Percentiles rank a stretch among this genome's conserved stretches.
These are phyloP conservation scores for Alfaro cultratus DNA, from an alignment of 2,797 vertebrate genomes.

Conservation along the genomic window DNA sequence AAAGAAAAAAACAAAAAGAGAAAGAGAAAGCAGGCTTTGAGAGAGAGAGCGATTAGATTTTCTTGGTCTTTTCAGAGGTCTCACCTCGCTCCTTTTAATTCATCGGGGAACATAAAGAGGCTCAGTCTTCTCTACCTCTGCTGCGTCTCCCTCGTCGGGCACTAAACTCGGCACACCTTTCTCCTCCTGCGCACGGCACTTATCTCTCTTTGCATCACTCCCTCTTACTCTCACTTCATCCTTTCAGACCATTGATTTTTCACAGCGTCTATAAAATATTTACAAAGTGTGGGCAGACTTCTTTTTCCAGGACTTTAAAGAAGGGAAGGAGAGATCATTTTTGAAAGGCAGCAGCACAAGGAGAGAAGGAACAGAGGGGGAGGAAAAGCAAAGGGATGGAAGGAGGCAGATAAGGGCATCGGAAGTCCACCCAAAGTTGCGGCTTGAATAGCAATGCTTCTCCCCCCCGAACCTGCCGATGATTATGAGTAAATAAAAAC, in stretches of 20 bases:
- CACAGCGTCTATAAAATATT: constrained; percentile 81
- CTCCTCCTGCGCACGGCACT: constrained; percentile 20
- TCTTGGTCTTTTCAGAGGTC: constrained; percentile 49
- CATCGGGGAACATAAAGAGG: constrained; percentile 49
- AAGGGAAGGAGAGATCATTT: constrained; percentile 59
- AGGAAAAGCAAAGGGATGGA: constrained; percentile 30
- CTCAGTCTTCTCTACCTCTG: constrained; percentile 26
- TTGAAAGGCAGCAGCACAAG: constrained; percentile 72
- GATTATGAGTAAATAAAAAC: constrained; percentile 76
- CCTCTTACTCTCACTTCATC: constrained; percentile 38
- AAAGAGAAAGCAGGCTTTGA: constrained; percentile 13
- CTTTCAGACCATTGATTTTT: constrained; percentile 81
- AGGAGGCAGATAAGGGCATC: constrained; percentile 66
- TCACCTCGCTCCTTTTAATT: constrained; percentile 40
- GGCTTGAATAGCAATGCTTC: constrained; percentile 72
- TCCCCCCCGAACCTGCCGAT: constrained; percentile 52
- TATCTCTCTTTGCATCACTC: constrained; percentile 56
- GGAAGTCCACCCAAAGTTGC: constrained; percentile 55
- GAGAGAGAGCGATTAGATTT: constrained; percentile 36
- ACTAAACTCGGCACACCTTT: constrained; percentile 32
- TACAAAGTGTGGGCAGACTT: constrained; percentile 77
- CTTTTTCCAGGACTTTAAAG: constrained; percentile 74
- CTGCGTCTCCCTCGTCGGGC: constrained; percentile 16
- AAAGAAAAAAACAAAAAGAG: background rate
- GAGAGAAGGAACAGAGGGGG: constrained; percentile 35